These are phyloP conservation scores for Paraplagusia blochii DNA, from an alignment of 2,113 vertebrate species.

Conservation along the genomic window DNA sequence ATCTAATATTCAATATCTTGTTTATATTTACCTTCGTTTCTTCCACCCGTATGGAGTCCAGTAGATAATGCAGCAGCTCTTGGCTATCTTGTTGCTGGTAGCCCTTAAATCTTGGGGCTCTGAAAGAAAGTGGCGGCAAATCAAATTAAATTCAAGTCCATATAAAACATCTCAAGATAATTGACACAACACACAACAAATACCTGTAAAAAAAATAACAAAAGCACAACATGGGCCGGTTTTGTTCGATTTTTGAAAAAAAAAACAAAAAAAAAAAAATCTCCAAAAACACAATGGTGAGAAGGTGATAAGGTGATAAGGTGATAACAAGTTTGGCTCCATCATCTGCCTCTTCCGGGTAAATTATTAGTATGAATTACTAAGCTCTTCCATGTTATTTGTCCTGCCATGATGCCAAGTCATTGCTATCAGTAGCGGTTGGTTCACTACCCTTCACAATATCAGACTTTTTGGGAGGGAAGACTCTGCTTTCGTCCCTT, in stretches of 20 bases:
- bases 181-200: not conserved
- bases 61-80: conserved; percentile 92
- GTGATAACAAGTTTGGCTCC: too few relatives aligned
- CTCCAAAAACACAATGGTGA: not conserved
- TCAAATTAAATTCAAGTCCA: conserved; percentile 1
- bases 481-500: conserved; percentile 70
- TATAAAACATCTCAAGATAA: not conserved
- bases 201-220: too few relatives aligned
- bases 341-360: too few relatives aligned
- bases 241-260: not conserved
- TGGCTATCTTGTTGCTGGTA: conserved; percentile 99
- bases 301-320: not conserved
- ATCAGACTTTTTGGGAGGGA: conserved; percentile 29
- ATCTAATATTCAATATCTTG: too few relatives aligned
- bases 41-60: conserved; percentile 93
- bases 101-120: conserved; percentile 95
- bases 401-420: not conserved
- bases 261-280: not conserved
- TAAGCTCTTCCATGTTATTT: not conserved
- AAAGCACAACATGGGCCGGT: not conserved
- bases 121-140: conserved; percentile 45
- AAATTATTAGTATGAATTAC: too few relatives aligned
- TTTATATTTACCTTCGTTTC: conserved; percentile 87
- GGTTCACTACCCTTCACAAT: conserved; percentile 7
- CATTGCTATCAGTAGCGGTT: not conserved